phyloP scores from a whole-genome alignment of 2,113 vertebrate genomes.

The Formicarius rufipectus region DNA sequence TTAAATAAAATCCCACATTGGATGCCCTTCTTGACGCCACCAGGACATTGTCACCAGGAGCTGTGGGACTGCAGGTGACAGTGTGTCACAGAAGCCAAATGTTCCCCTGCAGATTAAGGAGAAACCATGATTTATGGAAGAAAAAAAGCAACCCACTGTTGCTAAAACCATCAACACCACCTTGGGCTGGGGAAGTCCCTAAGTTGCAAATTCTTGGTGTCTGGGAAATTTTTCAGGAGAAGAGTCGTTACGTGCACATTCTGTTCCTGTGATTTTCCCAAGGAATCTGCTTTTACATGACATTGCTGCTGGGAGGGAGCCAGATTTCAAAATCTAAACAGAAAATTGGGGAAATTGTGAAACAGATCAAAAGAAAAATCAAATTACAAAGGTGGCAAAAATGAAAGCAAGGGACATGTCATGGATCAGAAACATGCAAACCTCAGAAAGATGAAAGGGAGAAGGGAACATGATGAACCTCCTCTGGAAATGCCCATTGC shows the following conservation, averaged over 20 bases:
- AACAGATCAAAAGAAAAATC: conserved; percentile 20
- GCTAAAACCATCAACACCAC: conserved; percentile 14
- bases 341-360: neutral
- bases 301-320: neutral
- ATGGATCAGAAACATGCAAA: neutral
- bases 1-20: neutral
- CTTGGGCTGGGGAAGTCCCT: conserved; percentile 39
- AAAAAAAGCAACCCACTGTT: neutral
- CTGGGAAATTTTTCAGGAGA: neutral
- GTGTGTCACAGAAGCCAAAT: neutral
- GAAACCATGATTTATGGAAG: neutral
- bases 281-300: neutral
- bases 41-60: neutral
- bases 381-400: conserved; percentile 26
- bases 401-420: neutral
- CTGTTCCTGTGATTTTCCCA: conserved; percentile 4
- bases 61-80: neutral
- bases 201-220: neutral
- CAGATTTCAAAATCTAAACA: neutral
- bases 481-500: neutral
- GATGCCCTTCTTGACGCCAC: neutral
- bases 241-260: neutral
- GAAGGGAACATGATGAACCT: neutral
- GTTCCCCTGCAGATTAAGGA: neutral
- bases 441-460: neutral